These are phyloP conservation scores for Drosophila tani DNA, from an alignment of 1,140 invertebrate species.

Conservation along the genomic window DNA sequence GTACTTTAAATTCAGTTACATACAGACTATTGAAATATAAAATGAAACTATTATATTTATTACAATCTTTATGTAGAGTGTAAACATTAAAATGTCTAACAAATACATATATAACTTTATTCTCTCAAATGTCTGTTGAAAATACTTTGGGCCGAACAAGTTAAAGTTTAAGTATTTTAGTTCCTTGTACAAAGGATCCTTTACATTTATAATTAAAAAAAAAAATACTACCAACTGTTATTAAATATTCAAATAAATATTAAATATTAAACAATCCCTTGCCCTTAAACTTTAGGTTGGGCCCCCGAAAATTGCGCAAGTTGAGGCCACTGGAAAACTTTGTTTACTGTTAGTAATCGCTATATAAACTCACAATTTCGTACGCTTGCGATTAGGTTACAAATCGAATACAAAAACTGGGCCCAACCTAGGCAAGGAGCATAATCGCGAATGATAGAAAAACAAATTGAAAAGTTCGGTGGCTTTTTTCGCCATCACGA, in stretches of 20 bases:
- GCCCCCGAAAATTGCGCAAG: constrained; percentile 8
- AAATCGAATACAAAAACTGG: not conserved
- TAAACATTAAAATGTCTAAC: too few species aligned
- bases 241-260: too few species aligned
- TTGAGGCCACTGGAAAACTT: constrained; percentile 9
- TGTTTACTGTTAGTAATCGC: constrained; percentile 1
- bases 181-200: too few species aligned
- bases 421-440: not conserved
- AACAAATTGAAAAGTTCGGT: not conserved
- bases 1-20: too few species aligned
- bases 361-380: not conserved
- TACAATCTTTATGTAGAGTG: too few species aligned
- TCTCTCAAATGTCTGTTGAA: too few species aligned
- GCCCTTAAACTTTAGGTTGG: not conserved
- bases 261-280: not conserved
- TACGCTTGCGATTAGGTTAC: constrained; percentile 1
- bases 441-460: not conserved
- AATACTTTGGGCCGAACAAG: not conserved
- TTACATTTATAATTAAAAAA: too few species aligned
- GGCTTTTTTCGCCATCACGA: constrained; percentile 14
- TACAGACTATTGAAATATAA: too few species aligned
- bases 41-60: too few species aligned
- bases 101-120: too few species aligned
- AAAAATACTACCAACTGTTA: not conserved
- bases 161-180: not conserved